phyloP scores from a whole-genome alignment of 92 coral and sea anemone species.

The Ricordea florida region DNA sequence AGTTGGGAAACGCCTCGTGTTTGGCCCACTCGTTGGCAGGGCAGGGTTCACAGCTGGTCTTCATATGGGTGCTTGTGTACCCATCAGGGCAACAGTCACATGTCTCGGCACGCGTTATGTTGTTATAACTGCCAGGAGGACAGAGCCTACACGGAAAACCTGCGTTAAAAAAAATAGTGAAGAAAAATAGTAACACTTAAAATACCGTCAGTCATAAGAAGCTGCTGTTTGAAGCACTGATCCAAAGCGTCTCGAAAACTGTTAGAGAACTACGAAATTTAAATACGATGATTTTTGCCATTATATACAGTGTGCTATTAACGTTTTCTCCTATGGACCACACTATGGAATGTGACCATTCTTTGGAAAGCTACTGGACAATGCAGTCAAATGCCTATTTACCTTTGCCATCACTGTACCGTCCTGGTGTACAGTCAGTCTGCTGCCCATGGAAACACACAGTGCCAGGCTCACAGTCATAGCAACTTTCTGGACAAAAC shows the following conservation, averaged over 20 bases:
- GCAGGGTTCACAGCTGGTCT: constrained; percentile 87
- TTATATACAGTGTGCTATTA: too few relatives aligned
- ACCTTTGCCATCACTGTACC: constrained; percentile 98
- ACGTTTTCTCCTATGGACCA: neutral
- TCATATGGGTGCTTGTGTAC: constrained; percentile 85
- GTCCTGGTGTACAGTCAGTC: constrained; percentile 89
- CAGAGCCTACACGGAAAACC: constrained; percentile 91
- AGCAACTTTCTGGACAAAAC: constrained; percentile 91
- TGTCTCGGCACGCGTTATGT: constrained; percentile 78
- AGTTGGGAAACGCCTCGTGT: constrained; percentile 83
- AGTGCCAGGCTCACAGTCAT: constrained; percentile 93
- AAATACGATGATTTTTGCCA: too few relatives aligned
- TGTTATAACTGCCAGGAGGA: constrained; percentile 94
- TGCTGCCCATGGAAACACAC: constrained; percentile 86
- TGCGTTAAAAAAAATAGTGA: constrained; percentile 1
- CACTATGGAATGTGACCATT: neutral
- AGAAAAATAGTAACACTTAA: neutral
- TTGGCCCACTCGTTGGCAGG: constrained; percentile 77
- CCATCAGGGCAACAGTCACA: constrained; percentile 95
- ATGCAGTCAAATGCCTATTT: neutral
- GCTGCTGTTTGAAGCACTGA: too few relatives aligned
- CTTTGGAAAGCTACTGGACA: neutral
- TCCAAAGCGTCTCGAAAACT: neutral
- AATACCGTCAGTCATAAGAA: neutral
- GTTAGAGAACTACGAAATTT: too few relatives aligned